These are phyloP conservation scores for Pseudomugil gertrudae DNA, from an alignment of 2,797 vertebrate species.

Conservation along the genomic window DNA sequence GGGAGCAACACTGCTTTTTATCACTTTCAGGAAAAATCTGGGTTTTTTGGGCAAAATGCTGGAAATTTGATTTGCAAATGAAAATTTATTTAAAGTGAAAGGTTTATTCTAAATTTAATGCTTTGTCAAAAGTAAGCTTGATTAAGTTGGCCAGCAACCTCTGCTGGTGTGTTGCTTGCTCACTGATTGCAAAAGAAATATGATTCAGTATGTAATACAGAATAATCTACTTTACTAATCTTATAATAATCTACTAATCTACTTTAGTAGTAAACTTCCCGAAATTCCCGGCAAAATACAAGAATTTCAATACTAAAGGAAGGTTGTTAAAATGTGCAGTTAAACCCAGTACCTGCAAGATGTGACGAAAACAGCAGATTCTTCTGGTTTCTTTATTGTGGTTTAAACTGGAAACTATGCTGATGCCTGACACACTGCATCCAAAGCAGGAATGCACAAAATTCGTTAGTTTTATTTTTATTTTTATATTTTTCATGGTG, in stretches of 20 bases:
- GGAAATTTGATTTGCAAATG: conserved; percentile 9
- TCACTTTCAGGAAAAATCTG: conserved; percentile 27
- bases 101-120: conserved; percentile 25
- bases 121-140: conserved; percentile 34
- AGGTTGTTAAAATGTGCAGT: too few relatives aligned
- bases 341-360: too few relatives aligned
- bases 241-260: too few relatives aligned
- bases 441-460: too few relatives aligned
- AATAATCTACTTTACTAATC: too few relatives aligned
- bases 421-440: too few relatives aligned
- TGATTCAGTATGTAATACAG: conserved; percentile 11
- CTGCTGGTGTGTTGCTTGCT: conserved; percentile 19
- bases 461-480: too few relatives aligned
- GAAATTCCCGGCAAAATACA: conserved; percentile 19
- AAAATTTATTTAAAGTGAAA: conserved; percentile 49
- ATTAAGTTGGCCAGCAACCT: conserved; percentile 39
- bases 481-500: too few relatives aligned
- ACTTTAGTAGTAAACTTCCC: too few relatives aligned
- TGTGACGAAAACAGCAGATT: too few relatives aligned
- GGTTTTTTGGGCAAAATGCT: conserved; percentile 25
- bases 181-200: conserved; percentile 32
- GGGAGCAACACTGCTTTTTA: conserved; percentile 42
- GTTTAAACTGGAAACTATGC: background rate
- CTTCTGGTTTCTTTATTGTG: too few relatives aligned
- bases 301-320: background rate